These are phyloP conservation scores for Calameuta idolon DNA, from an alignment of 2,888 invertebrate genomes.

Conservation along the genomic window DNA sequence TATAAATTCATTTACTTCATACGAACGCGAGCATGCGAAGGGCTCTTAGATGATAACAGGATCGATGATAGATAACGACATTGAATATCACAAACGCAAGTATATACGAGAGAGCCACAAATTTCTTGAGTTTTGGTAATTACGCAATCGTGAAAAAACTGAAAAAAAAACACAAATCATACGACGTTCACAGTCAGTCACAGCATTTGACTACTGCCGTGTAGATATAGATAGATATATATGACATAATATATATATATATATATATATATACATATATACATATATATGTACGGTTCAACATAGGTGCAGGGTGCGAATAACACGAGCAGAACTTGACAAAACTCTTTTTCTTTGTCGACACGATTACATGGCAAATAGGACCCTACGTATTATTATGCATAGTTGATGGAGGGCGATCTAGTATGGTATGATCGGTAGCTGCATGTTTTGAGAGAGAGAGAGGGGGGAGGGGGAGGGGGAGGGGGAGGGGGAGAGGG, in stretches of 20 bases:
- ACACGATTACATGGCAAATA: constrained; percentile 6
- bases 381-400: neutral
- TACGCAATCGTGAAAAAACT: no score
- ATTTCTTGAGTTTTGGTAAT: no score
- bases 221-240: constrained; percentile 42
- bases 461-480: neutral
- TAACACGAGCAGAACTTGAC: constrained; percentile 12
- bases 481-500: neutral
- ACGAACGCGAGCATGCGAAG: no score
- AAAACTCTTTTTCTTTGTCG: neutral
- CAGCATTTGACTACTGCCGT: constrained; percentile 55
- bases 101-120: no score
- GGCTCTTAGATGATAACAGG: no score
- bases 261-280: constrained; percentile 8
- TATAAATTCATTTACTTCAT: no score
- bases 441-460: neutral
- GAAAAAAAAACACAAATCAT: neutral
- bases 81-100: no score
- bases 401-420: no score
- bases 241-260: no score
- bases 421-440: neutral
- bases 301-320: constrained; percentile 36
- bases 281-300: constrained; percentile 21
- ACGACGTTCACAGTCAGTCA: constrained; percentile 45
- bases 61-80: no score